Evolutionary conservation across 2,113 vertebrate species (phyloP).

Genomic region (Eulemur macaco): DNA sequence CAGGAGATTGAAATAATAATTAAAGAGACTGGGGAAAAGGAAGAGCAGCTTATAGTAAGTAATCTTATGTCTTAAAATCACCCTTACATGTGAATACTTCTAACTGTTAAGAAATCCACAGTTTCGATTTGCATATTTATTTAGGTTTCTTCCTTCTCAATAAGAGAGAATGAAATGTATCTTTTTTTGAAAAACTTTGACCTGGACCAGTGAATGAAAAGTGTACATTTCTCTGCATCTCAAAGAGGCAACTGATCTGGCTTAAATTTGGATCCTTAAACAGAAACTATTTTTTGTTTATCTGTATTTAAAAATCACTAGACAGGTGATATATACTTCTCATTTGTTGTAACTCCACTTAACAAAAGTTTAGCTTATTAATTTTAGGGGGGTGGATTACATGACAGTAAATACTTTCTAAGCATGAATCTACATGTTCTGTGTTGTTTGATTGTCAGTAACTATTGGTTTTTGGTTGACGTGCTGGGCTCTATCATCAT

Average conservation of each 20-base stretch:
- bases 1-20: conserved; percentile 99
- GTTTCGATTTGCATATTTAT: conserved; percentile 27
- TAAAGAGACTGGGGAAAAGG: conserved; percentile 95
- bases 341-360: neutral
- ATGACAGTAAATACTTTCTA: neutral
- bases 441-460: neutral
- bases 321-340: neutral
- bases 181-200: conserved; percentile 37
- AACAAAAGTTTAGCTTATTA: neutral
- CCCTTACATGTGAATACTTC: neutral
- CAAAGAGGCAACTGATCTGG: neutral
- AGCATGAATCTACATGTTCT: neutral
- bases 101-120: neutral
- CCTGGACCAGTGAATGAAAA: neutral
- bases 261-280: conserved; percentile 17
- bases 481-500: neutral
- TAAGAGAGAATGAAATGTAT: conserved; percentile 46
- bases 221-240: conserved; percentile 48
- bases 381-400: neutral
- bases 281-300: conserved; percentile 13
- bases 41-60: conserved; percentile 96
- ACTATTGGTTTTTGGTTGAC: neutral
- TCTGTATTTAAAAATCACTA: neutral
- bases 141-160: neutral
- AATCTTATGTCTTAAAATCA: neutral